Percentiles rank a stretch among this genome's conserved stretches.
These are phyloP conservation scores for Actinia tenebrosa DNA, from an alignment of 64 coral and sea anemone species.

Conservation along the genomic window DNA sequence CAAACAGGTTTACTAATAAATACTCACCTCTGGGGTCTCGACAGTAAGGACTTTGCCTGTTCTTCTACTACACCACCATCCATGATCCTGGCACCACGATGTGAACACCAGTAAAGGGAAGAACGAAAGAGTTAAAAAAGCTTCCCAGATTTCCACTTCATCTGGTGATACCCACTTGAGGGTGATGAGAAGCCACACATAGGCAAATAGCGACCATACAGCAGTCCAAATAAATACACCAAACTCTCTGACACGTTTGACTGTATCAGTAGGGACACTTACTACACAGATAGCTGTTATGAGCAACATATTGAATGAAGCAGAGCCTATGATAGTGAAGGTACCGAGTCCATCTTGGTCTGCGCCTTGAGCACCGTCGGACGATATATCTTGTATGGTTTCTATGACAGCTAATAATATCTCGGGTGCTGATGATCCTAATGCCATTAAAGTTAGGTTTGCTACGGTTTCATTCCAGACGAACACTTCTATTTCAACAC, in stretches of 20 bases:
- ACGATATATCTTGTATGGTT: slow-evolving; percentile 48
- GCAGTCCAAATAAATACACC: slow-evolving; percentile 79
- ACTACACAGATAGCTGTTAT: slow-evolving; percentile 86
- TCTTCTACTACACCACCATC: slow-evolving; percentile 65
- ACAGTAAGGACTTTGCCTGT: slow-evolving; percentile 53
- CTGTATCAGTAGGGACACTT: slow-evolving; percentile 57
- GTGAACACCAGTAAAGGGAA: slow-evolving; percentile 74
- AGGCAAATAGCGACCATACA: slow-evolving; percentile 84
- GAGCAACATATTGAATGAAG: slow-evolving; percentile 84
- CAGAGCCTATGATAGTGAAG: slow-evolving; percentile 81
- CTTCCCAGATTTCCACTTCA: slow-evolving; percentile 83
- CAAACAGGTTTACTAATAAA: not conserved
- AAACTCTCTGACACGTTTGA: slow-evolving; percentile 73
- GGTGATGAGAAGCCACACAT: slow-evolving; percentile 77
- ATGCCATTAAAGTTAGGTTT: slow-evolving; percentile 82
- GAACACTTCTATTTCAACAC: slow-evolving; percentile 70
- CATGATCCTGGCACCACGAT: slow-evolving; percentile 80
- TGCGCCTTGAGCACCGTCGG: not conserved
- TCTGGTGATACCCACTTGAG: slow-evolving; percentile 68
- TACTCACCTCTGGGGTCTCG: slow-evolving; percentile 71
- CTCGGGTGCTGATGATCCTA: slow-evolving; percentile 87
- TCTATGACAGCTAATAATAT: slow-evolving; percentile 84
- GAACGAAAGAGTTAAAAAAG: slow-evolving; percentile 68
- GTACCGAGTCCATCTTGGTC: slow-evolving; percentile 86
- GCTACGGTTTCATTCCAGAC: slow-evolving; percentile 96